Base-by-base conservation (phyloP, 2,113 vertebrate species). In the Crypturellus undulatus region DNA sequence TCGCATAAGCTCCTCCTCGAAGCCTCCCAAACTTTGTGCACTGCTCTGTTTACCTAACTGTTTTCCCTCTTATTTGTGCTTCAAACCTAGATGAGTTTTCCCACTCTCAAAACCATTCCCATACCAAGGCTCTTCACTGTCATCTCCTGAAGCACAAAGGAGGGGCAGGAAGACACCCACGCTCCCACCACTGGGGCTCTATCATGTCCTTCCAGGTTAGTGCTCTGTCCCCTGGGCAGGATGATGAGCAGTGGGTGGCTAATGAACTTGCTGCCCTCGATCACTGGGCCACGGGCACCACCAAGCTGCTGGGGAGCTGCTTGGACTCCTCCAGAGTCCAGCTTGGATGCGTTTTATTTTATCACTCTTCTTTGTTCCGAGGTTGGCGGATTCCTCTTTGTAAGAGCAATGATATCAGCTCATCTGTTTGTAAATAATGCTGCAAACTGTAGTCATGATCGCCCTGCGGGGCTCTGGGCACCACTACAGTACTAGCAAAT, bases 401-500 rank as follows among this genome's bases (percentile, higher is more conserved):
- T 47, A 54, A 67, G 49, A 85, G 59, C 26, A 82, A 40, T 3
- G 20, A 8, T 32, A 79, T 82, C 71, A 82, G 18, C 64, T 69
- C 0, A 0, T 82, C 79, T 83, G 52, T 79, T 52, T 59, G 63
- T 75, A 71, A 67, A 68, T 72, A 34, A 10, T 32, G 21, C 63
- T 83, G 63, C 52, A 72, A 79, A 70, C 13, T 5, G 20, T 25
- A 24, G 71, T 77, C 56, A 69, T 6, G 6, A 58, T 45, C 2
- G 0, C 82, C 3, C 3, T 12, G 81, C 70, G 75, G 86, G 70
- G 73, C 80, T 93, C 84, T 94, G 91, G 89, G 89, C 89, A 91
- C 47, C 22, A 69, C 40, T 92, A 47, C 83, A 69, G 47, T 72
- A 89, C 58, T 84, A 92, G 93, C 62, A 92, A 90, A 81, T 45